Evolutionary conservation across 2,113 vertebrate species (phyloP), one percentile per base, ranked within the genome.

Genomic region (Cyprinodon tularosa): DNA sequence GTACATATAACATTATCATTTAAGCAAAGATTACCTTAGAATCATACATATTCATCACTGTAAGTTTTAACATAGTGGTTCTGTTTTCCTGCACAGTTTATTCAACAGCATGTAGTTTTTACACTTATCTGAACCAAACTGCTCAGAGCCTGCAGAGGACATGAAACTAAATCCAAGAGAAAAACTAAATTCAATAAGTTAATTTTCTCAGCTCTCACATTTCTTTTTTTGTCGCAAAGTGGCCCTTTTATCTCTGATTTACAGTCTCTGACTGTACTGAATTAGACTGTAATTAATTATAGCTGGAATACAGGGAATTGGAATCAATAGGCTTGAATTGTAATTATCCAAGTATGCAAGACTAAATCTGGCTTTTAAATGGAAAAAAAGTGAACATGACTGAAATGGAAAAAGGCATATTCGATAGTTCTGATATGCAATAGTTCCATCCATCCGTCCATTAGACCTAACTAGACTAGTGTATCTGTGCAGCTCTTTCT

Each of bases 1-100:
- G 17, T 6, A 8, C 50, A 14, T 63, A 14, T 63, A 15, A 39
- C 7, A 63, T 63, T 15, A 3, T 63, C 36, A 17, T 37, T 63
- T 38, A 37, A 63, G 62, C 29, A 15, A 37, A 63, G 62, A 63
- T 63, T 63, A 14, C 62, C 13, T 8, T 38, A 3, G 62, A 17
- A 39, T 38, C 37, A 63, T 38, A 68, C 61, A 66, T 57, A 20
- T 57, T 57, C n/a, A 57, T 57, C 50, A n/a, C 50, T 57, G 50
- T 20, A n/a, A 7, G 17, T n/a, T 20, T 57, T n/a, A n/a, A 57
- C 20, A 57, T 12, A 57, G 50, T n/a, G 17, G 17, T n/a, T 57
- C 50, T n/a, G 50, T n/a, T 57, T 57, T 9, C 50, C 50, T 7
- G 5, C 44, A 45, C 9, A 45, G 44, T 8, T 45, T 45, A 45